Evolutionary conservation across 2,113 vertebrate species (phyloP), one percentile per base, ranked within the genome.

Genomic region (Calidris pugnax): DNA sequence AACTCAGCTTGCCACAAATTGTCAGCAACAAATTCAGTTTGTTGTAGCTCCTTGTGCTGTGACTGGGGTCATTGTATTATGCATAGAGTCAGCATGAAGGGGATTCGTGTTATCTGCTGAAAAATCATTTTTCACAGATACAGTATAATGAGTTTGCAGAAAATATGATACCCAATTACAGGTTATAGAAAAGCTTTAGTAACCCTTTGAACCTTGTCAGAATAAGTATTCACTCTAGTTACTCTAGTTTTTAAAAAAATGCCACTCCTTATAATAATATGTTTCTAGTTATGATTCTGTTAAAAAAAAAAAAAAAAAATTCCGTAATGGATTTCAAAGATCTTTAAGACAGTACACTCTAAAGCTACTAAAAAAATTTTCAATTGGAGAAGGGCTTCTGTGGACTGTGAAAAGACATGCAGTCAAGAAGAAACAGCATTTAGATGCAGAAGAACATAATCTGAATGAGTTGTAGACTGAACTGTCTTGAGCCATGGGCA

Each of bases 121-220:
- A 91, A 89, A 96, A 91, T 76, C 19, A 78, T 72, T 93, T 95
- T 91, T 90, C 82, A 89, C 45, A 83, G 59, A 77, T 50, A 50
- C 3, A 45, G 35, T 57, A 69, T 76, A 90, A 91, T 83, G 67
- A 95, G n/a, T 55, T 91, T 88, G 71, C 55, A n/a, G 47, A 92
- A 96, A 95, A 78, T 71, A 90, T 45, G 33, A 74, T 84, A 90
- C 50, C 28, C 45, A 90, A 67, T 90, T 77, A 77, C 28, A 79
- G n/a, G 48, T 90, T 88, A 83, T 59, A 90, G 63, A 80, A 94
- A 83, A 90, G 32, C 47, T 74, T 92, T 74, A 80, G 59, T 63
- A 88, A 84, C 68, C 57, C 32, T 80, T 87, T 85, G 74, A 90
- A 90, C 39, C 37, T 83, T 85, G 24, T 51, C 63, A 80, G 28